These are phyloP conservation scores for Sterrhoptilus dennistouni DNA, from an alignment of 2,113 vertebrate genomes.

Conservation along the genomic window DNA sequence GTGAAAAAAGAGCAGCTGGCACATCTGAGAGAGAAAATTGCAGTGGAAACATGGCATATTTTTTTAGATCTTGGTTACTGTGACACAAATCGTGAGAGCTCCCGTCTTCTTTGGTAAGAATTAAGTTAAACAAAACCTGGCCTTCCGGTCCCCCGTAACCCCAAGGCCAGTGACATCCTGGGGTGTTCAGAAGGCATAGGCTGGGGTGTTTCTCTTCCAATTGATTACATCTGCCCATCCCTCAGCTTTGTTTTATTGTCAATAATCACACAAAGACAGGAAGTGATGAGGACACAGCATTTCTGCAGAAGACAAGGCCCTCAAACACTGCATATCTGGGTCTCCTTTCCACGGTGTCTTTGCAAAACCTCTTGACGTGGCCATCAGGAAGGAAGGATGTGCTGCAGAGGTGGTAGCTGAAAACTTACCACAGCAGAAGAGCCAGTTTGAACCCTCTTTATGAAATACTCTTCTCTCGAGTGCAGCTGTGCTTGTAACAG, in stretches of 20 bases:
- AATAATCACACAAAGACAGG: background rate
- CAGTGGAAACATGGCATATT: conserved; percentile 20
- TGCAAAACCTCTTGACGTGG: background rate
- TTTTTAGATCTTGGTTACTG: conserved; percentile 17
- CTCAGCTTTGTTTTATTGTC: background rate
- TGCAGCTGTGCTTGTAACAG: conserved; percentile 5
- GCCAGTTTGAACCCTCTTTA: background rate
- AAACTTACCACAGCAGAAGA: conserved; percentile 7
- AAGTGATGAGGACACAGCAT: background rate
- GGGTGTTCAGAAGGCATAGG: background rate
- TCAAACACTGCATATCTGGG: rapidly evolving
- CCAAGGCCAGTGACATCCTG: background rate
- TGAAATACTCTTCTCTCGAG: conserved; percentile 2
- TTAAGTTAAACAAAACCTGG: background rate
- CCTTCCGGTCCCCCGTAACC: background rate
- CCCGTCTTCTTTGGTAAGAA: background rate
- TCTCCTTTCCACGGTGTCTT: background rate
- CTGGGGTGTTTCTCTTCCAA: background rate
- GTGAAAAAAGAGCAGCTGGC: conserved; percentile 70
- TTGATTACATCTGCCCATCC: background rate
- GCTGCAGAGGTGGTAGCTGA: background rate
- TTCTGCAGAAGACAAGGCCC: background rate
- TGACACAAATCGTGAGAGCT: background rate
- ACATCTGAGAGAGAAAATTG: conserved; percentile 57
- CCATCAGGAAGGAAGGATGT: background rate